phyloP scores from a whole-genome alignment of 2,113 vertebrate species.

The Tamias sibiricus region DNA sequence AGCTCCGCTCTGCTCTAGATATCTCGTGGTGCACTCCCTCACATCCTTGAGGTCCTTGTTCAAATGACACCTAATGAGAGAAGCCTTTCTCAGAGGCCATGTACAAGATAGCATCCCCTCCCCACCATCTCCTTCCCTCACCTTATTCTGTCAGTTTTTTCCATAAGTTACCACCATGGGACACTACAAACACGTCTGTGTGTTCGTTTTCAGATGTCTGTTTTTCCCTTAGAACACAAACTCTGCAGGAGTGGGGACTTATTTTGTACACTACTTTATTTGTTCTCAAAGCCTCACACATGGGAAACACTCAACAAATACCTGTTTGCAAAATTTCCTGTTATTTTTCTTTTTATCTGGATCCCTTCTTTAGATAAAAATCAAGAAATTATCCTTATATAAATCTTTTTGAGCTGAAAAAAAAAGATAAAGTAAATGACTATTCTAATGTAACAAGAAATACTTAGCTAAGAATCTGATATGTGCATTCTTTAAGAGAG shows the following conservation, averaged over 20 bases:
- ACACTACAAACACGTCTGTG: neutral
- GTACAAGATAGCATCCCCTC: neutral
- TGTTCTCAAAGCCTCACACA: neutral
- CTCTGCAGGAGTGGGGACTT: neutral
- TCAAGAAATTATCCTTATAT: slow-evolving; percentile 23
- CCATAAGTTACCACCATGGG: neutral
- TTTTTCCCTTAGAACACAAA: slow-evolving; percentile 9
- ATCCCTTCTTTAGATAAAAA: neutral
- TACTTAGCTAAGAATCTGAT: slow-evolving; percentile 28
- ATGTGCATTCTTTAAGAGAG: neutral
- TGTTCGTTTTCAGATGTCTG: neutral
- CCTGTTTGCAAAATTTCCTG: neutral
- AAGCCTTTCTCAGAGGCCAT: neutral
- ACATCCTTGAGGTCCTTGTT: neutral
- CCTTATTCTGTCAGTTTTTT: neutral
- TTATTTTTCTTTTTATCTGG: neutral
- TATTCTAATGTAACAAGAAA: neutral
- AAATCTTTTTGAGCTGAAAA: slow-evolving; percentile 2
- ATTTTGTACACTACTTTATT: neutral
- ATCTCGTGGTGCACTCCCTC: neutral
- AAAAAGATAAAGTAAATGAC: neutral
- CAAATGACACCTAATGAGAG: neutral
- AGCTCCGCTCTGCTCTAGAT: neutral
- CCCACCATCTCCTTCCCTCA: neutral
- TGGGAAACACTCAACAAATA: neutral